Conservation (phyloP, 2,888 invertebrate species). For the Azorinus chamasolen region DNA sequence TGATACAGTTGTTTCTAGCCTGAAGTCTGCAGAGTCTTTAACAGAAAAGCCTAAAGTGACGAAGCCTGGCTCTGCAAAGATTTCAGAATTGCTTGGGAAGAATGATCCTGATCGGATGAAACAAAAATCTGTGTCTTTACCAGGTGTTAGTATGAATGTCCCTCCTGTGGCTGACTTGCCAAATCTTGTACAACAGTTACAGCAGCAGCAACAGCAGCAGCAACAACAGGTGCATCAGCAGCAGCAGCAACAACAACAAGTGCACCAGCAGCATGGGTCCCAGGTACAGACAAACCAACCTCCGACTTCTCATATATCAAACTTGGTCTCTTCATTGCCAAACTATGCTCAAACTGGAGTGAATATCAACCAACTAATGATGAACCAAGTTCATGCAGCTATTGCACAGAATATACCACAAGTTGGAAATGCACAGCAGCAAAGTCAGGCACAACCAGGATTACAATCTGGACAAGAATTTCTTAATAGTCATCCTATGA, state of each 20-base stretch:
- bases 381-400: slow-evolving; percentile 15
- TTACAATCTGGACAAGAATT: not conserved
- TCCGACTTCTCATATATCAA: not conserved
- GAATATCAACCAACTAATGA: slow-evolving; percentile 17
- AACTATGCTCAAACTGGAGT: slow-evolving; percentile 1
- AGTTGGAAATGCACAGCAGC: too few species aligned
- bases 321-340: not conserved
- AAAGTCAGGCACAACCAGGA: slow-evolving; percentile 1
- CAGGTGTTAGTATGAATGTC: not conserved
- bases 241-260: too few species aligned
- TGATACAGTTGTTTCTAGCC: not conserved
- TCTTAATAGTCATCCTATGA: not conserved
- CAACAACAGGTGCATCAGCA: not conserved
- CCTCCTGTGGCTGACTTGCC: slow-evolving; percentile 34
- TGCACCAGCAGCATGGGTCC: not conserved
- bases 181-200: slow-evolving; percentile 39
- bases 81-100: slow-evolving; percentile 50
- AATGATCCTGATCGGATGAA: slow-evolving; percentile 25
- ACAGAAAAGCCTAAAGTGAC: slow-evolving; percentile 18
- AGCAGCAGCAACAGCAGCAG: slow-evolving; percentile 18
- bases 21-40: not conserved
- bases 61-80: slow-evolving; percentile 42
- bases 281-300: slow-evolving; percentile 1
- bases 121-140: slow-evolving; percentile 4
- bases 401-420: too few species aligned